Evolutionary conservation across 2,113 vertebrate genomes (phyloP).

Genomic region (Salminus brasiliensis): DNA sequence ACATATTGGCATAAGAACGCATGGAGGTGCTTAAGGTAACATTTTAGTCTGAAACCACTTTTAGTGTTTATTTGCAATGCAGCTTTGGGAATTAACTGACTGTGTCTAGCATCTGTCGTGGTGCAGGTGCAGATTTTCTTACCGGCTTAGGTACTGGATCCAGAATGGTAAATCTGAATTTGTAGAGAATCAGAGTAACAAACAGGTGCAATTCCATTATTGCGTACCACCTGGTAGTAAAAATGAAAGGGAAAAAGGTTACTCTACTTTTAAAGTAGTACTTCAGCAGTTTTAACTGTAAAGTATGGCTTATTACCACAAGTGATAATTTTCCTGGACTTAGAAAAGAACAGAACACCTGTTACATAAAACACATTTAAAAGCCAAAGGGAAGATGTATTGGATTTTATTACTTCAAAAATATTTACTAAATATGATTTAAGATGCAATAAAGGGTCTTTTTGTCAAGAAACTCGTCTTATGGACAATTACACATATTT

Average conservation of each 20-base stretch:
- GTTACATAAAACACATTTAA: too few species aligned
- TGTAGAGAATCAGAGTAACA: conserved; percentile 74
- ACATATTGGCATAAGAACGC: conserved; percentile 40
- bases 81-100: not conserved
- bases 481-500: too few species aligned
- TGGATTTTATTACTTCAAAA: too few species aligned
- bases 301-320: too few species aligned
- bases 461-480: too few species aligned
- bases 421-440: too few species aligned
- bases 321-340: too few species aligned
- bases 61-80: conserved; percentile 15
- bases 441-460: too few species aligned
- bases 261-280: too few species aligned
- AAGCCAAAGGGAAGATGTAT: too few species aligned
- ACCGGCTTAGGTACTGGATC: conserved; percentile 81
- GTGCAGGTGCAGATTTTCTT: conserved; percentile 23
- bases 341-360: too few species aligned
- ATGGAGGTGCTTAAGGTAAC: conserved; percentile 34
- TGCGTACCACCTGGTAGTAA: conserved; percentile 77
- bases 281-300: too few species aligned
- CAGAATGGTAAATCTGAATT: conserved; percentile 78
- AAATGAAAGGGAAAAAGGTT: not conserved
- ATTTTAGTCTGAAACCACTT: conserved; percentile 22
- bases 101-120: not conserved
- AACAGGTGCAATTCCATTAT: conserved; percentile 81